Evolutionary conservation across 1,140 invertebrate species (phyloP), one percentile per base, ranked within the genome.

Genomic region (Drosophila sechellia): DNA sequence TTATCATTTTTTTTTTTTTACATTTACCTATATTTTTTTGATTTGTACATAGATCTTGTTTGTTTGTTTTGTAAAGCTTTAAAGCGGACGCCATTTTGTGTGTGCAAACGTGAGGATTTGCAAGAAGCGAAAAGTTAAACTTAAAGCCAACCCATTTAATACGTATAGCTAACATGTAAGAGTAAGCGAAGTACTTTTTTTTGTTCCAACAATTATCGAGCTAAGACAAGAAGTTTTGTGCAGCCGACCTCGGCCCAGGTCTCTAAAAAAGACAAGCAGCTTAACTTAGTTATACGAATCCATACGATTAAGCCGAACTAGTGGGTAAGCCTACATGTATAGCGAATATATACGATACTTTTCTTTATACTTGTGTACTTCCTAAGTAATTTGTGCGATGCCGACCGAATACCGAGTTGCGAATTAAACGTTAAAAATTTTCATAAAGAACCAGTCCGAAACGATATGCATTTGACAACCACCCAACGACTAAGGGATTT

Each of bases 381-480:
- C 13, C 3, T 81, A 68, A 77, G 79, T 72, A 58, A 57, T 64
- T 81, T 85, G 73, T 85, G 84, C 63, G 50, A 80, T 81, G 73
- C 54, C 73, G 69, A 50, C 54, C 73, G 69, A 50, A 59, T 72
- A 72, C 55, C 55, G 54, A 56, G 57, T 72, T 81, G 71, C 77
- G 58, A 85, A 85, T 85, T 85, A 85, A 85, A 84, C 13, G 46
- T 31, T 68, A 56, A 75, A 59, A 78, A 74, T 76, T 68, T 75
- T 57, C 35, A 83, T 68, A 77, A 60, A 48, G 31, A 5, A 22
- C 5, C 2, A 17, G n/a, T 17, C 4, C 42, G 13, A 10, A 53
- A 34, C 4, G 25, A 34, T 63, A 17, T 15, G 5, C 25, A 6
- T 34, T 22, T 50, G 22, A 27, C 40, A 15, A 40, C 4, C 31